Evolutionary conservation across 2,797 vertebrate genomes (phyloP).

Genomic region (Bufotes viridis): DNA sequence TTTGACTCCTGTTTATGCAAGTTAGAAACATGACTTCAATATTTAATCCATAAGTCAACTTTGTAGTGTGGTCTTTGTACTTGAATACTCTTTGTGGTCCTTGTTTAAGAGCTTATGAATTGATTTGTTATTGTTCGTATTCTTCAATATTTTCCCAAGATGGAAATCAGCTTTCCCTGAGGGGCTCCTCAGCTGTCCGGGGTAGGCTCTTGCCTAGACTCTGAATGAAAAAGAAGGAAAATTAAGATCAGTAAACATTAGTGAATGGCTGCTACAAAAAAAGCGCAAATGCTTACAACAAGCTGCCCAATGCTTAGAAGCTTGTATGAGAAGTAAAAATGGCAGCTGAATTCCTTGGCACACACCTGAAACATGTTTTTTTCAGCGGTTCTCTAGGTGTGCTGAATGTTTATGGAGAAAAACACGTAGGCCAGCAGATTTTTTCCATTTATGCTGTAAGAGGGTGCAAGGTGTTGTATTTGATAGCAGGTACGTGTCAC

Average conservation of each 20-base stretch:
- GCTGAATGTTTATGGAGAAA: too few relatives aligned
- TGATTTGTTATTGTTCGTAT: not conserved
- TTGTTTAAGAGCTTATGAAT: not conserved
- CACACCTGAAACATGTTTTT: too few relatives aligned
- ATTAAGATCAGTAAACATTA: not conserved
- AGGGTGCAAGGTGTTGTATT: too few relatives aligned
- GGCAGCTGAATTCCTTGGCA: too few relatives aligned
- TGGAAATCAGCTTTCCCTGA: not conserved
- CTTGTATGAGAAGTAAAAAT: not conserved
- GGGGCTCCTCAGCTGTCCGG: not conserved
- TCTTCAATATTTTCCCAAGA: not conserved
- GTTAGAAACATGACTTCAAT: not conserved
- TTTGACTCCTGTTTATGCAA: not conserved
- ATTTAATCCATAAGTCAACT: not conserved
- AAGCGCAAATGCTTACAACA: not conserved
- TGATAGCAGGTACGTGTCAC: too few relatives aligned
- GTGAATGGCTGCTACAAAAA: not conserved
- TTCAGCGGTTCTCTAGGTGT: too few relatives aligned
- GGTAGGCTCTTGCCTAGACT: conserved; percentile 18
- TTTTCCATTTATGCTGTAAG: too few relatives aligned
- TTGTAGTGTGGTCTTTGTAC: not conserved
- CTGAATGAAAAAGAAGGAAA: not conserved
- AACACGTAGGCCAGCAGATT: too few relatives aligned
- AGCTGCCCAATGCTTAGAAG: not conserved
- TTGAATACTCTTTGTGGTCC: not conserved